Conservation (phyloP, 1,140 invertebrate genomes). For the Temnothorax curvispinosus region DNA sequence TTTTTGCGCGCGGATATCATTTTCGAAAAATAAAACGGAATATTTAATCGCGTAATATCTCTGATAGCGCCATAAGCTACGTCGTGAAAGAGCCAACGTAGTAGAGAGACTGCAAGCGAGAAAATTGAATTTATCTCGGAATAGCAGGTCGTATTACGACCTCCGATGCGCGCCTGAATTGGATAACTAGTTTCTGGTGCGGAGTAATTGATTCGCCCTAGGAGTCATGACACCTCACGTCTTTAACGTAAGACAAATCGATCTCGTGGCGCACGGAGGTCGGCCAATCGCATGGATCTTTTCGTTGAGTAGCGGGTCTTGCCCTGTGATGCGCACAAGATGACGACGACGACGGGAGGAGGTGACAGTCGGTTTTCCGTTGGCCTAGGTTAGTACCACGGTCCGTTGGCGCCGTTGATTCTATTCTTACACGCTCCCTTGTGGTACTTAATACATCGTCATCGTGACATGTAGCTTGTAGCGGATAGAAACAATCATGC, state of each 20-base stretch:
- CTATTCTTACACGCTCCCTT: constrained; percentile 75
- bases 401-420: constrained; percentile 74
- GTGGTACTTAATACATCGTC: constrained; percentile 36
- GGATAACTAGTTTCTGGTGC: constrained; percentile 64
- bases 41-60: neutral
- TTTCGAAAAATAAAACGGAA: neutral
- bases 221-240: constrained; percentile 1
- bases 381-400: constrained; percentile 81
- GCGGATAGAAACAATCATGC: neutral
- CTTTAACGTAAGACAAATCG: constrained; percentile 61
- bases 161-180: constrained; percentile 46
- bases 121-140: constrained; percentile 45
- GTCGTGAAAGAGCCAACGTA: neutral
- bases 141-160: neutral
- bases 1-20: neutral
- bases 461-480: constrained; percentile 5
- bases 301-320: neutral
- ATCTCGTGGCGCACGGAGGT: constrained; percentile 27
- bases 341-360: neutral
- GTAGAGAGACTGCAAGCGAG: neutral
- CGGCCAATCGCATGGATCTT: constrained; percentile 20
- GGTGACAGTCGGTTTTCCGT: constrained; percentile 59
- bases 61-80: neutral
- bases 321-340: constrained; percentile 22
- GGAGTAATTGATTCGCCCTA: constrained; percentile 58